Evolutionary conservation across 2,888 invertebrate genomes (phyloP).

Genomic region (Aphodius sticticus): DNA sequence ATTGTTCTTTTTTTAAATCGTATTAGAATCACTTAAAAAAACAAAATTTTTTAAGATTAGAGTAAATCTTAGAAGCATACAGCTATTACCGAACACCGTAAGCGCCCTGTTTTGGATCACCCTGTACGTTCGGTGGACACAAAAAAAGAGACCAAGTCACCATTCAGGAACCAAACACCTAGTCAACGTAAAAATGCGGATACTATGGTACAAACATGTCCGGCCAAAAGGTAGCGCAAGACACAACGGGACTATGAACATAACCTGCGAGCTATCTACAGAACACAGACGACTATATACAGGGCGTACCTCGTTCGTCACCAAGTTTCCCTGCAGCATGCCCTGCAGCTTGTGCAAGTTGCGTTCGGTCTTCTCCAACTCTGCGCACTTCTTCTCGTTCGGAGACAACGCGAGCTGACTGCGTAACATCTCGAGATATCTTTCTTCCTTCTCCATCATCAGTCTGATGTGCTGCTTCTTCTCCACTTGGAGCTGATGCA

Average conservation of each 20-base stretch:
- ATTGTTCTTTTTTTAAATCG: too few species aligned
- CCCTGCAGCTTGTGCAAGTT: conserved; percentile 68
- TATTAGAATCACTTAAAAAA: too few species aligned
- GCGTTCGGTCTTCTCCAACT: conserved; percentile 67
- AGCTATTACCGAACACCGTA: too few species aligned
- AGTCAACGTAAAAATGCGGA: conserved; percentile 10
- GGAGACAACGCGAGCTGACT: conserved; percentile 67
- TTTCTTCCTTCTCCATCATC: conserved; percentile 89
- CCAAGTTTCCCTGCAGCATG: conserved; percentile 58
- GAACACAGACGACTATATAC: conserved; percentile 13
- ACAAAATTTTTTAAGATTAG: too few species aligned
- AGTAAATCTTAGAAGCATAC: too few species aligned
- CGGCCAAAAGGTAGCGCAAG: conserved; percentile 21
- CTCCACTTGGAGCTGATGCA: conserved; percentile 82
- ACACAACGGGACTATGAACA: neutral
- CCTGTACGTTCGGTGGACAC: neutral
- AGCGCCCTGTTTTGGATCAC: neutral
- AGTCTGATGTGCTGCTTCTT: conserved; percentile 85
- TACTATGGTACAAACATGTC: conserved; percentile 13
- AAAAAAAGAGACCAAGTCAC: conserved; percentile 37
- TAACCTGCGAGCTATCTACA: conserved; percentile 19
- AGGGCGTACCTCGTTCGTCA: conserved; percentile 50
- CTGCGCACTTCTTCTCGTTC: conserved; percentile 61
- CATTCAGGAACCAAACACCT: conserved; percentile 44
- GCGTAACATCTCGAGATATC: conserved; percentile 80